Base-by-base conservation (phyloP, 2,113 vertebrate species). In the Cettia cetti region DNA sequence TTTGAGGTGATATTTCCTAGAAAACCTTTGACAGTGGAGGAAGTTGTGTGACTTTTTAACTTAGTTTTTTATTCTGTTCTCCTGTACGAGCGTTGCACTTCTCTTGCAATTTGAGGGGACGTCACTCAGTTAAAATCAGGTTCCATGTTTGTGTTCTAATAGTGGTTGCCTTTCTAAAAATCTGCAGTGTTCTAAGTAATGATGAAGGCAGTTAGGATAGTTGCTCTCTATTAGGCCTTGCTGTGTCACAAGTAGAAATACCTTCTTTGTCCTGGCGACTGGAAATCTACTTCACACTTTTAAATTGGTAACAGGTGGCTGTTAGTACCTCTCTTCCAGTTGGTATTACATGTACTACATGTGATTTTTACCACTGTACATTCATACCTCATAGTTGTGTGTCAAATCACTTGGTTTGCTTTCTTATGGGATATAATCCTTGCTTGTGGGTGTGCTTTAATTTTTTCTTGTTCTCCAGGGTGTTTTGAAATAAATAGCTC, bases 281-380 rank as follows among this genome's bases (percentile, higher is more conserved):
- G 50, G 39, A 66, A 85, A 61, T 52, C 37, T 82, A 4, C 39
- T 82, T 72, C 49, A 19, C 8, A 2, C 31, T 72, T 31, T 14
- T 61, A 27, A 50, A 33, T 42, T 69, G 33, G 18, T 78, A 45
- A 24, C 52, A 75, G 23, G 30, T 83, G 33, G 11, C 30, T 54
- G 1, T 33, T 66, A 33, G 37, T 86, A 33, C 39, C 15, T 83
- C 11, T 63, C 4, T 72, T 57, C 7, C 11, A 21, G 33, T 35
- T 59, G 21, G 42, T 70, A 5, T 45, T 78, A 11, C 5, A 3
- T 21, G 7, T 18, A 8, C 13, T 40, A 4, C 0, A 0, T 42
- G 2, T 0, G 8, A n/a, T 22, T 74, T 95, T 69, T 82, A 59
- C 8, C 6, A 30, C 24, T 78, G 1, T 40, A 1, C 50, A 11